Percentiles rank a stretch among this genome's conserved stretches.
These are phyloP conservation scores for Notoglanidium macrostoma DNA, from an alignment of 2,797 vertebrate genomes.

Conservation along the genomic window DNA sequence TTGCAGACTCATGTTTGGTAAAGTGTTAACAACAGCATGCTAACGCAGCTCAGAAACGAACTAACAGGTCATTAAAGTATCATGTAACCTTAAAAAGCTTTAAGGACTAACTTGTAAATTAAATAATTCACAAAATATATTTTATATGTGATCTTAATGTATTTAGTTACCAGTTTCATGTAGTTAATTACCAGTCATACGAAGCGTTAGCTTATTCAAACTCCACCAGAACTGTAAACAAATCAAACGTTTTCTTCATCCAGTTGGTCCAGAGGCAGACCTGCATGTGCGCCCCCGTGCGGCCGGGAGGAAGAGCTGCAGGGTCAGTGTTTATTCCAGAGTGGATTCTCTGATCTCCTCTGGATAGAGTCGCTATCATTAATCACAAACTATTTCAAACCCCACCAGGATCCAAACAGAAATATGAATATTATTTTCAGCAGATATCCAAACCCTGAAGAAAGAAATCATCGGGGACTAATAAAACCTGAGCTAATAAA, in stretches of 20 bases:
- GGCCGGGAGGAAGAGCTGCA: neutral
- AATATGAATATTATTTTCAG: neutral
- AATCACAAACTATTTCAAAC: neutral
- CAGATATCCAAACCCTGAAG: neutral
- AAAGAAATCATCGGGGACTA: neutral
- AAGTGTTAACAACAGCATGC: neutral
- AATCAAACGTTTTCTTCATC: neutral
- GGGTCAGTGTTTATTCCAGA: neutral
- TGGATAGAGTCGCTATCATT: too few relatives aligned
- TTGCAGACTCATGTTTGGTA: neutral
- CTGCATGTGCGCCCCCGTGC: neutral
- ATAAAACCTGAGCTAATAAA: neutral
- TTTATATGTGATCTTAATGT: neutral
- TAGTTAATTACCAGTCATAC: neutral
- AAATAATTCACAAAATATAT: neutral
- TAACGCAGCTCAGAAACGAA: neutral
- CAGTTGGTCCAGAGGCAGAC: neutral
- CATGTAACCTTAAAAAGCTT: neutral
- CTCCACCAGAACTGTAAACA: neutral
- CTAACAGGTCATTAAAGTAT: neutral
- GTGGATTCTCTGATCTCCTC: neutral
- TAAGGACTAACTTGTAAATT: neutral
- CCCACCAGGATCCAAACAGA: neutral
- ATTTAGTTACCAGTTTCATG: neutral
- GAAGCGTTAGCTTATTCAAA: too few relatives aligned